Conservation (phyloP, 1,140 invertebrate species). For the Saccostrea cuccullata region DNA sequence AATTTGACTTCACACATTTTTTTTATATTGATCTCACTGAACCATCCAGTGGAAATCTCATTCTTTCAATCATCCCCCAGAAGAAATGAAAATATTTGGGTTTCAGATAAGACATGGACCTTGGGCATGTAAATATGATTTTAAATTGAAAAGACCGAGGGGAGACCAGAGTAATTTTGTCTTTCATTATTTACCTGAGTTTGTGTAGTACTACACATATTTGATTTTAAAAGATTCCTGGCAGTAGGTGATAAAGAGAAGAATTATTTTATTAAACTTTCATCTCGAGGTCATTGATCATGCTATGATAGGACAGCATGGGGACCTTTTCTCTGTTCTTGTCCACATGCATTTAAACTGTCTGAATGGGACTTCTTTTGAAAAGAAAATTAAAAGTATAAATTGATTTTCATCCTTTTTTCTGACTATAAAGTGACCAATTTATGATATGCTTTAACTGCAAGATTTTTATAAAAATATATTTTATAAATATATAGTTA, state of each 20-base stretch:
- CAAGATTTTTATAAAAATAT: too few relatives aligned
- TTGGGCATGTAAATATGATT: neutral
- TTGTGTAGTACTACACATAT: neutral
- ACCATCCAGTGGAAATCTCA: neutral
- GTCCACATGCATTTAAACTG: too few relatives aligned
- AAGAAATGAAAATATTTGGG: constrained; percentile 4
- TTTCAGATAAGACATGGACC: neutral
- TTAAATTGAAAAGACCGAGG: neutral
- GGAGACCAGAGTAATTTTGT: neutral
- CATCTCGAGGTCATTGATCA: too few relatives aligned
- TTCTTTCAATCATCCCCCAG: neutral
- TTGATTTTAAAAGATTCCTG: neutral
- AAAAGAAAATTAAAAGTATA: too few relatives aligned
- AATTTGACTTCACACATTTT: neutral
- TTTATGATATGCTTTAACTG: too few relatives aligned
- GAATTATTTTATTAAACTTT: too few relatives aligned
- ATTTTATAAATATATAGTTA: too few relatives aligned
- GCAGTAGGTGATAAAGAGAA: neutral
- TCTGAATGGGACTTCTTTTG: too few relatives aligned
- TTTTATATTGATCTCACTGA: neutral
- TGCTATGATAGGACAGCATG: too few relatives aligned
- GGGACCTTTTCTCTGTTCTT: too few relatives aligned
- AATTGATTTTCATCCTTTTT: too few relatives aligned
- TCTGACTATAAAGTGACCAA: too few relatives aligned
- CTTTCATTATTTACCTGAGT: neutral